Evolutionary conservation across 2,888 invertebrate species (phyloP).

Genomic region (Dugesia japonica): DNA sequence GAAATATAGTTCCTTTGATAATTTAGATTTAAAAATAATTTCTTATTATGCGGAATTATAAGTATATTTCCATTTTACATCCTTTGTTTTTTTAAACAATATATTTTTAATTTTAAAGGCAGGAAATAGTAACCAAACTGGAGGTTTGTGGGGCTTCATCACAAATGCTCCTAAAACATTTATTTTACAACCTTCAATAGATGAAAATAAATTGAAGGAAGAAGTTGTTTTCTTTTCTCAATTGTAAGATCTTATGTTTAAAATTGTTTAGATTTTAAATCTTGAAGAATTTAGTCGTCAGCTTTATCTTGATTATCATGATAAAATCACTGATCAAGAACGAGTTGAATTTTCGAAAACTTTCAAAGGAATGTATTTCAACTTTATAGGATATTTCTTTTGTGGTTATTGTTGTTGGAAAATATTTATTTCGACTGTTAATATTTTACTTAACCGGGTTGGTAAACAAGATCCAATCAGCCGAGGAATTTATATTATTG

Average conservation of each 20-base stretch:
- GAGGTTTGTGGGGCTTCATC: conserved; percentile 7
- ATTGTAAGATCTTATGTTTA: background rate
- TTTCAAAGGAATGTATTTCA: conserved; percentile 77
- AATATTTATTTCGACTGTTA: conserved; percentile 86
- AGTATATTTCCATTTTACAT: no score
- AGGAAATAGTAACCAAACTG: background rate
- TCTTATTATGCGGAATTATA: no score
- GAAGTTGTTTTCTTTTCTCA: background rate
- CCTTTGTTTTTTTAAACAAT: no score
- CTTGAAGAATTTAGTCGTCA: conserved; percentile 80
- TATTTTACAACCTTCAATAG: background rate
- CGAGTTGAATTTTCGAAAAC: conserved; percentile 53
- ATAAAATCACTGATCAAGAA: conserved; percentile 63
- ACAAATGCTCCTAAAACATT: background rate
- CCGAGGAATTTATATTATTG: conserved; percentile 79
- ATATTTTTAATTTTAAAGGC: background rate
- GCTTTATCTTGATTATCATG: conserved; percentile 84
- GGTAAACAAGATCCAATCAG: conserved; percentile 97
- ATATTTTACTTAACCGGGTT: conserved; percentile 93
- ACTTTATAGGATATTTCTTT: conserved; percentile 91
- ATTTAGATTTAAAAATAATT: no score
- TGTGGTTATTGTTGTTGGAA: conserved; percentile 95
- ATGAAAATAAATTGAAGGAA: conserved; percentile 11
- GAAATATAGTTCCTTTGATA: no score
- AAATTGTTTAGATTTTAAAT: conserved; percentile 60